These are phyloP conservation scores for Tokudaia muenninki DNA, from an alignment of 2,797 vertebrate species.

Conservation along the genomic window DNA sequence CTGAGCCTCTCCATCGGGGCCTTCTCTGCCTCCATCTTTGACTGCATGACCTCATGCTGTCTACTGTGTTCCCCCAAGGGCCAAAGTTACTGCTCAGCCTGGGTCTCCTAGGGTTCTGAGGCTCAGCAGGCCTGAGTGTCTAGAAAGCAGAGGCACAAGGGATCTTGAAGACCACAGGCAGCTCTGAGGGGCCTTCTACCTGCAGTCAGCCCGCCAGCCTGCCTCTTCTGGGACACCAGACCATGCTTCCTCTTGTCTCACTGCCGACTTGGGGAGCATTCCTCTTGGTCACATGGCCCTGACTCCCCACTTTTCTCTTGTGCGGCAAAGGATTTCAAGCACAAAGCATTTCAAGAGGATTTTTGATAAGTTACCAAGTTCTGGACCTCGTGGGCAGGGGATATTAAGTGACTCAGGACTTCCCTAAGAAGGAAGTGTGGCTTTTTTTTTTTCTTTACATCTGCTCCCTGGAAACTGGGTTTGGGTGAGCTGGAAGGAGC, in stretches of 20 bases:
- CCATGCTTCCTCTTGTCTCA: not conserved
- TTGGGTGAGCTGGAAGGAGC: not conserved
- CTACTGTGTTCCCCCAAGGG: not conserved
- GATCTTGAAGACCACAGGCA: not conserved
- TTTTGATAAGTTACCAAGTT: not conserved
- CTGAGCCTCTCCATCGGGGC: conserved; percentile 85
- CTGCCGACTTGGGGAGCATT: not conserved
- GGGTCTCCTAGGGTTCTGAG: not conserved
- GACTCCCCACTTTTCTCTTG: not conserved
- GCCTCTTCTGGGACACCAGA: not conserved
- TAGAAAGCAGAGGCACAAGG: not conserved
- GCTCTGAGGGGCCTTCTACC: not conserved
- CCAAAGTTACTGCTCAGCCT: conserved; percentile 53
- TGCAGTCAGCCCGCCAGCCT: not conserved
- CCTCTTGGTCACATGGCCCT: not conserved
- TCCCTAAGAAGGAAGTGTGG: not conserved
- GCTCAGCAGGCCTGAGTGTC: not conserved
- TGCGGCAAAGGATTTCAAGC: not conserved
- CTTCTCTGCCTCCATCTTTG: conserved; percentile 11
- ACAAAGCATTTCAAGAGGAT: not conserved
- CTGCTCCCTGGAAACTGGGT: not conserved
- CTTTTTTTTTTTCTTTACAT: not conserved
- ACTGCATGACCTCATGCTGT: conserved; percentile 65
- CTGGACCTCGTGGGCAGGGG: conserved; percentile 12
- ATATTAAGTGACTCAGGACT: conserved; percentile 34